These are phyloP conservation scores for Caenorhabditis doughertyi DNA, from an alignment of 2,888 invertebrate genomes.

Conservation along the genomic window DNA sequence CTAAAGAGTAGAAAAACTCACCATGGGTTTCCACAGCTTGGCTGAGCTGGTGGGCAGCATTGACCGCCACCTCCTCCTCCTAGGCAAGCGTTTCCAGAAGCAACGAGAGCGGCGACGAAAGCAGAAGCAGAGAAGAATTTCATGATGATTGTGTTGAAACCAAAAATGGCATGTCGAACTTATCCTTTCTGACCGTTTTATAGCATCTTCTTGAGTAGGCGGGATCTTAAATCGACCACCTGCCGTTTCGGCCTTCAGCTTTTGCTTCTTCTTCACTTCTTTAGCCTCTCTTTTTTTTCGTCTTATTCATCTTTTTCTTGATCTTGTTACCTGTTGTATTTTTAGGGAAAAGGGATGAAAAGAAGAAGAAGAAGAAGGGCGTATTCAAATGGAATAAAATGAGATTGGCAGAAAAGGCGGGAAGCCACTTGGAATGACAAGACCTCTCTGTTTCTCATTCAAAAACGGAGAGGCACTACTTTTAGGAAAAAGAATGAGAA, in stretches of 20 bases:
- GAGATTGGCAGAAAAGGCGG: constrained; percentile 37
- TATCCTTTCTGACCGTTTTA: constrained; percentile 29
- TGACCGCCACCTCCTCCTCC: constrained; percentile 58
- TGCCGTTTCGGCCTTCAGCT: constrained; percentile 40
- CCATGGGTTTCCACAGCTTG: constrained; percentile 66
- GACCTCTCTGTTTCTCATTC: constrained; percentile 27
- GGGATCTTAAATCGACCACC: constrained; percentile 46
- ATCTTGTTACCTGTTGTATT: constrained; percentile 59
- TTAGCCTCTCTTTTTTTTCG: neutral
- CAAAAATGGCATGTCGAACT: constrained; percentile 44
- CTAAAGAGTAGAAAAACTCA: neutral
- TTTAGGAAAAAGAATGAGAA: constrained; percentile 3
- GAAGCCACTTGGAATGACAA: constrained; percentile 50
- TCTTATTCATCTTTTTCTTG: constrained; percentile 20
- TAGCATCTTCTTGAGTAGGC: constrained; percentile 30
- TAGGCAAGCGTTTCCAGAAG: constrained; percentile 61
- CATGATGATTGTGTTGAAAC: constrained; percentile 55
- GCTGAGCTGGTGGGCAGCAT: constrained; percentile 66
- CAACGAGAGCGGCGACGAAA: constrained; percentile 47
- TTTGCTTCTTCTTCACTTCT: constrained; percentile 1
- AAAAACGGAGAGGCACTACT: constrained; percentile 46
- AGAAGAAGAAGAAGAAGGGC: neutral
- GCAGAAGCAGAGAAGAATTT: constrained; percentile 44
- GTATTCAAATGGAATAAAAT: constrained; percentile 46
- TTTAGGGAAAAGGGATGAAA: neutral